Conservation (phyloP, 2,888 invertebrate species). For the Stictocephala bisonia region DNA sequence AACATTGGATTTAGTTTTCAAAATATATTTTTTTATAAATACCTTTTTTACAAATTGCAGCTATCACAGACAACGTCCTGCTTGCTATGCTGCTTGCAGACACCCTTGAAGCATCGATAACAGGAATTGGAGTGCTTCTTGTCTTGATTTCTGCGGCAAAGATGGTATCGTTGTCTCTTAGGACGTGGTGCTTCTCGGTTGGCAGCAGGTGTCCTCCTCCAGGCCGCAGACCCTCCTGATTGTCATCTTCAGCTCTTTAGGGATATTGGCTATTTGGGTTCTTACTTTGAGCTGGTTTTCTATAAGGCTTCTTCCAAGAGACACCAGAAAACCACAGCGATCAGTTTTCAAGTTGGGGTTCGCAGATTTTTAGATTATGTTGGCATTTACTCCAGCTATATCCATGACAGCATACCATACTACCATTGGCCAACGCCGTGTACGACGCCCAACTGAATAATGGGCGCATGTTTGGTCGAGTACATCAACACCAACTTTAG, state of each 20-base stretch:
- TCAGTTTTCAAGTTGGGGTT: background rate
- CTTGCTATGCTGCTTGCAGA: conserved; percentile 4
- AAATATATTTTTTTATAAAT: too few species aligned
- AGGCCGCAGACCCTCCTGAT: background rate
- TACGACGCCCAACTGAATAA: background rate
- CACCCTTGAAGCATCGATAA: background rate
- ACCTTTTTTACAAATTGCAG: too few species aligned
- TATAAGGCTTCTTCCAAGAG: background rate
- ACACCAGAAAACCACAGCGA: background rate
- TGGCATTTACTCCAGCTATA: conserved; percentile 22
- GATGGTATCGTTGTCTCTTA: background rate
- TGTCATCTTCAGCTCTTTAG: background rate
- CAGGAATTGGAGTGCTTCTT: background rate
- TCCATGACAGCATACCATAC: conserved; percentile 28
- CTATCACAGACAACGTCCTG: background rate
- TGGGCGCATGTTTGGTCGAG: conserved; percentile 30
- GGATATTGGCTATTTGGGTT: background rate
- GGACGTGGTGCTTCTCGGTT: background rate
- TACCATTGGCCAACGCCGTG: background rate
- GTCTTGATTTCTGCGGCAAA: background rate
- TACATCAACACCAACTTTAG: conserved; percentile 14
- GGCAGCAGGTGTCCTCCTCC: background rate
- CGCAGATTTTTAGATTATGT: background rate
- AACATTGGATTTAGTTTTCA: too few species aligned
- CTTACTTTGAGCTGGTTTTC: background rate